These are phyloP conservation scores for Zapus hudsonius DNA, from an alignment of 2,113 vertebrate species.

Conservation along the genomic window DNA sequence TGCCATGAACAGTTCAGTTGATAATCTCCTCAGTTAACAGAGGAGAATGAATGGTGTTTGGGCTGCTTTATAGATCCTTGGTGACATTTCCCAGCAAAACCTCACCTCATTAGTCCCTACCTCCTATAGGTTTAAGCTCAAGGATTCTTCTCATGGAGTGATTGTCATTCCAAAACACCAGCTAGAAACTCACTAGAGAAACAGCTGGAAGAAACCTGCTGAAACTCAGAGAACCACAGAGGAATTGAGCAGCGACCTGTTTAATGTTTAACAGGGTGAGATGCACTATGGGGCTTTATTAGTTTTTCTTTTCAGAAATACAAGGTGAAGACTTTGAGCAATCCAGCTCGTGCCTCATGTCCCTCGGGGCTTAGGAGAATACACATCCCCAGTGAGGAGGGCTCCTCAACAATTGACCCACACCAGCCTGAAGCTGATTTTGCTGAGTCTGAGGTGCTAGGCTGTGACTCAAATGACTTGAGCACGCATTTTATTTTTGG, in stretches of 20 bases:
- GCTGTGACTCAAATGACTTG: not conserved
- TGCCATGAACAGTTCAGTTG: not conserved
- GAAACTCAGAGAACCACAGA: not conserved
- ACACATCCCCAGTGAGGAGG: not conserved
- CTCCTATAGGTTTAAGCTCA: not conserved
- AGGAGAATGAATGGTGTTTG: not conserved
- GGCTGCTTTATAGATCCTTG: not conserved
- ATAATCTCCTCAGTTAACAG: not conserved
- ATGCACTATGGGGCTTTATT: not conserved
- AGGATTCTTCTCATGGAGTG: not conserved
- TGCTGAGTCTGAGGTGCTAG: not conserved
- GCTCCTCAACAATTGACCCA: not conserved
- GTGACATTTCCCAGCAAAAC: not conserved
- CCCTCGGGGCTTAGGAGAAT: not conserved
- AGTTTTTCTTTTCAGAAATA: constrained; percentile 40
- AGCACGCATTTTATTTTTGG: not conserved
- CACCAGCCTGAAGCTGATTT: not conserved
- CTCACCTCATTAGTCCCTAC: not conserved
- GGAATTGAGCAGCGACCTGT: not conserved
- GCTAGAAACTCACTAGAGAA: not conserved
- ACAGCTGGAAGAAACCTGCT: not conserved
- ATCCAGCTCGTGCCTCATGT: not conserved
- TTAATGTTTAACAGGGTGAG: constrained; percentile 38
- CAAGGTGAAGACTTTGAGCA: not conserved
- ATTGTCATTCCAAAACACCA: not conserved